These are phyloP conservation scores for Leptobrachium ailaonicum DNA, from an alignment of 2,113 vertebrate genomes.

Conservation along the genomic window DNA sequence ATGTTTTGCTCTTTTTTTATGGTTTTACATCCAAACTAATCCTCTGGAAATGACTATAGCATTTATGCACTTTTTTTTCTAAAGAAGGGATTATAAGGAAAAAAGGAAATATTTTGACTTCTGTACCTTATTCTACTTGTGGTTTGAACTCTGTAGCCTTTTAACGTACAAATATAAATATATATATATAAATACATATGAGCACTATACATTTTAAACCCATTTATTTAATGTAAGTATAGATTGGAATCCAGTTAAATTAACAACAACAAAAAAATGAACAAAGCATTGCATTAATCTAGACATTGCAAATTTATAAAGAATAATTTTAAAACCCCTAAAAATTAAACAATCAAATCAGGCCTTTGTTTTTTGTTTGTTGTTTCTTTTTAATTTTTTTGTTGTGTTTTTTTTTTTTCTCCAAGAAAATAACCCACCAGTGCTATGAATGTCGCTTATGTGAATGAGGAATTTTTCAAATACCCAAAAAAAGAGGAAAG, in stretches of 20 bases:
- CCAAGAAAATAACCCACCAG: slow-evolving; percentile 60
- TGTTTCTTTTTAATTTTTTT: not conserved
- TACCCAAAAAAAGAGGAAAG: slow-evolving; percentile 55
- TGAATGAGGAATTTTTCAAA: slow-evolving; percentile 58
- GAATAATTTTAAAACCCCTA: not conserved
- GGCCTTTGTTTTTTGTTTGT: slow-evolving; percentile 53
- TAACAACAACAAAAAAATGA: slow-evolving; percentile 45
- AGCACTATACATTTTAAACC: slow-evolving; percentile 66
- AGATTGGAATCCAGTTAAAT: slow-evolving; percentile 20
- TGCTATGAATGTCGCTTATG: slow-evolving; percentile 59
- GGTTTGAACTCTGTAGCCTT: slow-evolving; percentile 64
- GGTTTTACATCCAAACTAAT: slow-evolving; percentile 65
- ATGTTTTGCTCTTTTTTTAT: slow-evolving; percentile 65
- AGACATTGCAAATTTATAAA: slow-evolving; percentile 41
- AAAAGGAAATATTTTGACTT: slow-evolving; percentile 56
- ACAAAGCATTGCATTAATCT: slow-evolving; percentile 44
- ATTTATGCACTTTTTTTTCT: slow-evolving; percentile 65
- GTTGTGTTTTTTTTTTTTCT: too few species aligned
- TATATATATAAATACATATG: slow-evolving; percentile 60
- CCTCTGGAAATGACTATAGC: slow-evolving; percentile 57
- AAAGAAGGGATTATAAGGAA: slow-evolving; percentile 55
- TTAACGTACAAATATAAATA: slow-evolving; percentile 56
- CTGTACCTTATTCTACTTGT: slow-evolving; percentile 58
- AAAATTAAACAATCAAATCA: slow-evolving; percentile 53
- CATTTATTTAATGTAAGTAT: slow-evolving; percentile 61